phyloP scores from a whole-genome alignment of 2,113 vertebrate genomes.

The Athene noctua region DNA sequence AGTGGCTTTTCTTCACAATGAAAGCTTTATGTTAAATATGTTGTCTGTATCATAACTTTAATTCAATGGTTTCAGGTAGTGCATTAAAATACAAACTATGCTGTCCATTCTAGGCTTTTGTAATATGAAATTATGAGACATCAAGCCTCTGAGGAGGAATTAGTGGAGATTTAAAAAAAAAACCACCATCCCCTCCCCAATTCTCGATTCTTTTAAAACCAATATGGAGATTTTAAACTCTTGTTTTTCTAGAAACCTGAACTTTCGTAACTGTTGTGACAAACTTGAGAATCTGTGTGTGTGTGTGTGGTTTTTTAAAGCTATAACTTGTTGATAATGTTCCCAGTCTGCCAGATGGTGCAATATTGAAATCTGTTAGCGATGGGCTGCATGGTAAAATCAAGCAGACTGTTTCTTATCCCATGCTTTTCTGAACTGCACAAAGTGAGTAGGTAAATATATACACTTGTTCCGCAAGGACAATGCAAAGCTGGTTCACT shows the following conservation, averaged over 20 bases:
- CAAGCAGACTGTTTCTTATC: not conserved
- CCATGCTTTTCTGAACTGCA: not conserved
- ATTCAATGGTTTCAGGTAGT: not conserved
- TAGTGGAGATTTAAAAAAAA: not conserved
- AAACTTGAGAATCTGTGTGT: not conserved
- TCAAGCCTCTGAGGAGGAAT: not conserved
- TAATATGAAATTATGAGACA: not conserved
- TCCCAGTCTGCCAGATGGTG: not conserved
- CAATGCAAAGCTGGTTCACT: not conserved
- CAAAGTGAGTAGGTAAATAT: not conserved
- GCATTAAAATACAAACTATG: not conserved
- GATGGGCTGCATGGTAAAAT: not conserved
- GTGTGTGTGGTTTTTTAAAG: not conserved
- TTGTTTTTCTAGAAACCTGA: not conserved
- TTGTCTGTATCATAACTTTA: not conserved
- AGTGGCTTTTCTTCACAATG: not conserved
- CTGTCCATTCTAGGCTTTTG: not conserved
- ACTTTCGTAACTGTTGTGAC: not conserved
- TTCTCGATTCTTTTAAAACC: not conserved
- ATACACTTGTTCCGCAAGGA: not conserved
- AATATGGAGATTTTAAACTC: not conserved
- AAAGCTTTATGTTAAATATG: not conserved
- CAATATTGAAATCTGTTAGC: not conserved
- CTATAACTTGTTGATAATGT: not conserved
- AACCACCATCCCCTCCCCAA: fast-evolving